Base-by-base conservation (phyloP, 2,113 vertebrate genomes). In the Corydoras maculifer region DNA sequence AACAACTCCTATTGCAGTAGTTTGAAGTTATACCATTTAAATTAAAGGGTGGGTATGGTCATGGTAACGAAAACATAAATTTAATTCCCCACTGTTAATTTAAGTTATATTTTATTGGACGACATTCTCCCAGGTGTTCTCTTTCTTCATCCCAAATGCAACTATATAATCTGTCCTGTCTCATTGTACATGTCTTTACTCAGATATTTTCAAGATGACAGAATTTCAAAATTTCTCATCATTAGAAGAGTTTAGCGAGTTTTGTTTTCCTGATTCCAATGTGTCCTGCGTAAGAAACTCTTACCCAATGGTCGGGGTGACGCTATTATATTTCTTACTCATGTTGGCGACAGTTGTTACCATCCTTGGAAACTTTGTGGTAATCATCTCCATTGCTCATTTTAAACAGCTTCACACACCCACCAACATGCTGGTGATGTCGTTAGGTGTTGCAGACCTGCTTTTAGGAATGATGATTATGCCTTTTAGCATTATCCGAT, bases 251-350 rank as follows among this genome's bases (percentile, higher is more conserved):
- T 9, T 25, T 1, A 10, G 62, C 57, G 30, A 30, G 12, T 77
- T 84, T 14, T 88, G 85, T 78, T 90, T 84, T 2, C 59, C 82
- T 62, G 35, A 35, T 53, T 62, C 65, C 2, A 88, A 90, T 9
- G 73, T 75, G n/a, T 88, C 87, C 62, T 88, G 88, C 49, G 51
- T 73, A 14, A 84, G 80, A 76, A 80, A 73, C 1, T 15, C 78
- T 14, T 78, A 84, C 49, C 63, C 81, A 4, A 75, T 81, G 0
- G 58, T 70, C 2, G 1, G 79, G 54, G 84, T 79, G 64, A 0
- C 82, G 50, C 35, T 58, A 12, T 78, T 84, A 3, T 84, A 84
- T 59, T n/a, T 78, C 12, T 57, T 82, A 5, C 63, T 84, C 48
- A 9, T 61, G 3, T 72, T 68, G 0, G 75, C 79, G 0, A 81